Evolutionary conservation across 2,888 invertebrate species (phyloP).

Genomic region (Hemicrepidius hirtus): DNA sequence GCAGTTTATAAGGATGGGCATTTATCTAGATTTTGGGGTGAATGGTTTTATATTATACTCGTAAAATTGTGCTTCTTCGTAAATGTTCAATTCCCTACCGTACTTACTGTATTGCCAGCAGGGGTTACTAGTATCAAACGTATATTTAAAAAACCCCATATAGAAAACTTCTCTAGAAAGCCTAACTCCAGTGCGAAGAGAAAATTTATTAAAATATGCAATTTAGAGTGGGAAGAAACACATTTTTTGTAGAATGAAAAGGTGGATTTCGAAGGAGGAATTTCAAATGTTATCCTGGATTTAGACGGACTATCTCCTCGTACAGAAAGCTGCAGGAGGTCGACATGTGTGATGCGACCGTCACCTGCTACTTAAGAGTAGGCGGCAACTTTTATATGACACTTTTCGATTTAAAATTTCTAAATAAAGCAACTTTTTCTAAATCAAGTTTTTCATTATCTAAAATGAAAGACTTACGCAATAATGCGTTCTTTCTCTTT

Average conservation of each 20-base stretch:
- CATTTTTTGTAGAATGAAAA: constrained; percentile 63
- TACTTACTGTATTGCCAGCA: too few species aligned
- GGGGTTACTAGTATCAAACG: background rate
- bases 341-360: constrained; percentile 47
- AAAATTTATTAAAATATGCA: constrained; percentile 65
- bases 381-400: constrained; percentile 29
- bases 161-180: background rate
- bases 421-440: constrained; percentile 8
- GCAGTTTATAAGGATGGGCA: too few species aligned
- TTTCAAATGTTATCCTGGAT: constrained; percentile 64
- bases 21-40: too few species aligned
- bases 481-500: background rate
- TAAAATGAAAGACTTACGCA: background rate
- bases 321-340: constrained; percentile 51
- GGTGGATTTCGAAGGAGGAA: constrained; percentile 64
- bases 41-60: background rate
- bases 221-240: constrained; percentile 61
- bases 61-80: background rate
- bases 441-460: background rate
- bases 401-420: constrained; percentile 22
- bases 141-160: background rate
- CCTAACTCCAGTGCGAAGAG: constrained; percentile 13
- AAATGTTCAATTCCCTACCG: too few species aligned
- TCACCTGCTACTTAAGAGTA: constrained; percentile 50
- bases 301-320: constrained; percentile 53